Base-by-base conservation (phyloP, 2,797 vertebrate genomes). In the Aeoliscus strigatus region DNA sequence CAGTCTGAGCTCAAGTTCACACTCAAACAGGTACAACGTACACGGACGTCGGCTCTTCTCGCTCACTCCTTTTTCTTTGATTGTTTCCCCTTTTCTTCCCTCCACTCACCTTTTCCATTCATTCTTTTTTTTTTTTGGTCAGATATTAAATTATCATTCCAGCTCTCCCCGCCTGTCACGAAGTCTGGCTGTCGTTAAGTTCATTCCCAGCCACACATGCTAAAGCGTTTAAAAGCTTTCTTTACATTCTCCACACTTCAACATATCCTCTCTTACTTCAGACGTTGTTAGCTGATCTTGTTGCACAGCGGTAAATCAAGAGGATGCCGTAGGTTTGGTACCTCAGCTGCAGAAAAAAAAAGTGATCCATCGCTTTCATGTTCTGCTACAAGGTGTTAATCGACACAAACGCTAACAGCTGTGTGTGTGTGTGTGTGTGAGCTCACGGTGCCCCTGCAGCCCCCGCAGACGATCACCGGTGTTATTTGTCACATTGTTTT, bases 381-480 rank as follows among this genome's bases (percentile, higher is more conserved):
- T 83, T 58, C 59, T 26, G 42, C 67, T 62, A 69, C 70, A 73
- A 82, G 80, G 84, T 83, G 80, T 85, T 86, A 86, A 84, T 67
- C 70, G 77, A 73, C 77, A 68, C 81, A 82, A 86, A 76, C 80
- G 76, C 82, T 83, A n/a, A n/a, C n/a, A n/a, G n/a, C n/a, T n/a
- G n/a, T n/a, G n/a, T n/a, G n/a, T n/a, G n/a, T n/a, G n/a, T 70
- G 62, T 67, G 73, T 49, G 72, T 68, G 47, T 77, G 53, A 81
- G 77, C 75, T 26, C 67, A 57, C 69, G 31, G 67, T 18, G 32
- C 12, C 30, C 55, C 45, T n/a, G n/a, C n/a, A n/a, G n/a, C 39
- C 28, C 32, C 30, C 43, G 18, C 33, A 24, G 23, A 21, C 31
- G 39, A 14, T 57, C 56, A 5, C 17, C 42, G 34, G n/a, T n/a